A percentile compares a stretch with the other conserved stretches of the same genome.
Evolutionary conservation across 53 echinoderm and acorn worm species (phyloP).

Genomic region (Henricia sp.): DNA sequence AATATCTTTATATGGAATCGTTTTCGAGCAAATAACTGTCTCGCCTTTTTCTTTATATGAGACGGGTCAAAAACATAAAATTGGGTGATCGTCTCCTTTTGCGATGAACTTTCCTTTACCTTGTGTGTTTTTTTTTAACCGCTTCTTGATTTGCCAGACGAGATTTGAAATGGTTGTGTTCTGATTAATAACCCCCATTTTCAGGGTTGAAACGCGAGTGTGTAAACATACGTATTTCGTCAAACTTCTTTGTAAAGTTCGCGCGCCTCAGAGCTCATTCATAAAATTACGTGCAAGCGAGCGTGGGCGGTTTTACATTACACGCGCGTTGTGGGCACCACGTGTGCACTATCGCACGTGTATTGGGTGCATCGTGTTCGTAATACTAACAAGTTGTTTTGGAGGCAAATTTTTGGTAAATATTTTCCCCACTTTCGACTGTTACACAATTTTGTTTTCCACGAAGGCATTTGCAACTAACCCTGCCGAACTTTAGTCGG

Average conservation of each 20-base stretch:
- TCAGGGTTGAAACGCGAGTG: too few species aligned
- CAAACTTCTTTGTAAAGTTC: neutral
- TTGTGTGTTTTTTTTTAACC: too few species aligned
- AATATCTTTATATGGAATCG: too few species aligned
- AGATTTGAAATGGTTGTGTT: too few species aligned
- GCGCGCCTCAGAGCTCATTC: neutral
- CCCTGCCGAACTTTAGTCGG: constrained; percentile 29
- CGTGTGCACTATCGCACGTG: neutral
- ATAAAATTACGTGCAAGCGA: constrained; percentile 9
- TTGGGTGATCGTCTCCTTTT: too few species aligned
- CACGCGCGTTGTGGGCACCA: neutral
- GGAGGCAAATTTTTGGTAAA: constrained; percentile 35
- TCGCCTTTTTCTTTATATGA: too few species aligned
- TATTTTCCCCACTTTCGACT: constrained; percentile 39
- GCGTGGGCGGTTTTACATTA: constrained; percentile 4
- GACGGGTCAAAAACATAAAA: too few species aligned
- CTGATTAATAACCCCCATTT: too few species aligned
- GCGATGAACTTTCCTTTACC: too few species aligned
- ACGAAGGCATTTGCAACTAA: neutral
- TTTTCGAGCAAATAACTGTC: too few species aligned
- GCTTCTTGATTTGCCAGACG: too few species aligned
- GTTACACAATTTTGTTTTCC: neutral
- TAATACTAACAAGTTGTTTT: constrained; percentile 41
- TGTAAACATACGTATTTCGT: constrained; percentile 18
- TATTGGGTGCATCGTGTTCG: neutral